phyloP scores from a whole-genome alignment of 2,113 vertebrate genomes.

The Otocyon megalotis region DNA sequence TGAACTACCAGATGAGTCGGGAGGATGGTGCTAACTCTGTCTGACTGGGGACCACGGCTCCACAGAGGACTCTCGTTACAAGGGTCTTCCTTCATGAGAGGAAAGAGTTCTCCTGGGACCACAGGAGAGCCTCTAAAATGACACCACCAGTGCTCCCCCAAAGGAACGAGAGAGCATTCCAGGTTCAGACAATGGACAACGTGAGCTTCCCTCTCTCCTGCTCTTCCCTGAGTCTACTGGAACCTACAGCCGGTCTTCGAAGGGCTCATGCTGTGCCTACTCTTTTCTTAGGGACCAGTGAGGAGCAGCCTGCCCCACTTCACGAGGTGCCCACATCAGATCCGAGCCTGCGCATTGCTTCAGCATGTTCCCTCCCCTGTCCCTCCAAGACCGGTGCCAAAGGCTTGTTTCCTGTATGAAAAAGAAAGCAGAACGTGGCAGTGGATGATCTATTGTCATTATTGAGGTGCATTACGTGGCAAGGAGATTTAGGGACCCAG shows the following conservation, averaged over 20 bases:
- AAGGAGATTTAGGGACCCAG: constrained; percentile 68
- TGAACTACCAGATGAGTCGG: neutral
- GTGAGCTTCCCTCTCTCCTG: neutral
- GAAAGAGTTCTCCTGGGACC: neutral
- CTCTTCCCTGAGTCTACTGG: neutral
- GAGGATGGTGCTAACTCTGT: neutral
- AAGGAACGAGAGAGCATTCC: neutral
- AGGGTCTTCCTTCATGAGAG: neutral
- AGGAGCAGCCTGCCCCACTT: neutral
- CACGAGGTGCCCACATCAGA: neutral
- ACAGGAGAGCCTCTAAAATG: neutral
- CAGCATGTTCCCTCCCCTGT: fast-evolving
- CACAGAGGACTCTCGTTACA: neutral
- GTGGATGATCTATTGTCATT: neutral
- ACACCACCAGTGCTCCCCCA: no score
- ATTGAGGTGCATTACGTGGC: neutral
- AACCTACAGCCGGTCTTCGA: neutral
- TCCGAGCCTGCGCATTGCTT: neutral
- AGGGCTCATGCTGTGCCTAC: neutral
- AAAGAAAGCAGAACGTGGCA: neutral
- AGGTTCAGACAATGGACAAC: neutral
- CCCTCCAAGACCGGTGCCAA: neutral
- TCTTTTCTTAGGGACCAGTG: neutral
- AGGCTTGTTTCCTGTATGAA: neutral
- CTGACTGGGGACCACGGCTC: neutral